Conservation (phyloP, 2,113 vertebrate species). For the Mesocricetus auratus region DNA sequence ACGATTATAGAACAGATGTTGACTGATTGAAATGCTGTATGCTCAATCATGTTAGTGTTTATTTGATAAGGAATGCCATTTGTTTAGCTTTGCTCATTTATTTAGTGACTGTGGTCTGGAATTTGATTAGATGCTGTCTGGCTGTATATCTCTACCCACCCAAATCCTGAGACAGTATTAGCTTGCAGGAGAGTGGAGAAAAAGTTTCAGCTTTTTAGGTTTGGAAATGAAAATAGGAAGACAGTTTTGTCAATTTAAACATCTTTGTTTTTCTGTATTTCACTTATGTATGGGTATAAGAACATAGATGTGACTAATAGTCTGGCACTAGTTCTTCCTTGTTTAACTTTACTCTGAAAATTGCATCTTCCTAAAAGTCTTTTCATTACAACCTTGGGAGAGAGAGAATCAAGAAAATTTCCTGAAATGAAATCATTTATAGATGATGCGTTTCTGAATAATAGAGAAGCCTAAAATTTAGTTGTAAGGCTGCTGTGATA, state of each 20-base stretch:
- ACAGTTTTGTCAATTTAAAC: constrained; percentile 60
- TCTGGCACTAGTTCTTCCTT: constrained; percentile 57
- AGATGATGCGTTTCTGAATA: constrained; percentile 68
- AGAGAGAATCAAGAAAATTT: constrained; percentile 63
- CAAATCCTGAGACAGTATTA: constrained; percentile 62
- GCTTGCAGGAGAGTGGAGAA: constrained; percentile 25
- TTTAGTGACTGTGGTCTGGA: constrained; percentile 61
- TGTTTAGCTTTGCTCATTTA: constrained; percentile 74
- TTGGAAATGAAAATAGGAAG: constrained; percentile 40
- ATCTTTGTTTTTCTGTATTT: constrained; percentile 65
- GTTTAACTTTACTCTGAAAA: constrained; percentile 67
- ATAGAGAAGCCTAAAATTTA: constrained; percentile 69
- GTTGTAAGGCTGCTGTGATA: constrained; percentile 63
- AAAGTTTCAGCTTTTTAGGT: constrained; percentile 43
- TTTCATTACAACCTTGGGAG: constrained; percentile 53
- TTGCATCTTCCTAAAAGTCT: constrained; percentile 47
- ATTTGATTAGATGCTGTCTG: constrained; percentile 73
- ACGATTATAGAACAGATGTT: constrained; percentile 73
- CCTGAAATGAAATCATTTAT: constrained; percentile 62
- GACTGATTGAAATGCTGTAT: constrained; percentile 75
- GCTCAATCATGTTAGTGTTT: constrained; percentile 80
- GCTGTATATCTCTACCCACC: constrained; percentile 13
- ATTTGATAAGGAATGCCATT: constrained; percentile 76
- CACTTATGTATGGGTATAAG: constrained; percentile 18
- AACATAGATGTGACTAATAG: constrained; percentile 42